A percentile compares a stretch with the other conserved stretches of the same genome.
phyloP scores from a whole-genome alignment of 2,888 invertebrate species.

The Pterostichus madidus region DNA sequence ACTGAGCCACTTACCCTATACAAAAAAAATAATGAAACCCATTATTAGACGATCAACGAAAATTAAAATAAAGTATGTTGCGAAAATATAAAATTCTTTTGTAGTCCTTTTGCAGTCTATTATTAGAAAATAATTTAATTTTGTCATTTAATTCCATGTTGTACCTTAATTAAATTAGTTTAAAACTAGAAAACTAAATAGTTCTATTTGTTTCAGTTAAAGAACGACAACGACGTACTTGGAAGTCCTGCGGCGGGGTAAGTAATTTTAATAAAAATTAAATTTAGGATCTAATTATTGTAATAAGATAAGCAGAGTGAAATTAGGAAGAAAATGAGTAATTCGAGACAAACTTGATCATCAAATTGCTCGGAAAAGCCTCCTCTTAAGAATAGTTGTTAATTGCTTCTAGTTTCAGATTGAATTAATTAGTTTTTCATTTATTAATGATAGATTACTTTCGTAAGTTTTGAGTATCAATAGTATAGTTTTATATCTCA shows the following conservation, averaged over 20 bases:
- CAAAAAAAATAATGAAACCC: too few relatives aligned
- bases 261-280: conserved; percentile 1
- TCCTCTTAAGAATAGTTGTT: neutral
- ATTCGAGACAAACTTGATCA: conserved; percentile 15
- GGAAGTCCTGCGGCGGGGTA: neutral
- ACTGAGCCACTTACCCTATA: too few relatives aligned
- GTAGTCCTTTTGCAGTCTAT: too few relatives aligned
- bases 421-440: neutral
- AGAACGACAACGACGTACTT: too few relatives aligned
- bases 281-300: neutral
- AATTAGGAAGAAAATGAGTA: neutral
- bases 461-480: too few relatives aligned
- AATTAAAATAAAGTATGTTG: too few relatives aligned
- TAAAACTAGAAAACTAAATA: neutral
- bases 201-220: neutral
- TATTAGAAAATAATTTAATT: neutral
- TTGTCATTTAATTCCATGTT: neutral
- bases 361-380: neutral
- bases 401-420: neutral
- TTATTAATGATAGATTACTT: too few relatives aligned
- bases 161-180: neutral
- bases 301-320: neutral
- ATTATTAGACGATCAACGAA: too few relatives aligned
- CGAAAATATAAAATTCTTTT: too few relatives aligned
- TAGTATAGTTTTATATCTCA: too few relatives aligned